A percentile compares a stretch with the other conserved stretches of the same genome.
phyloP scores from a whole-genome alignment of 2,797 vertebrate genomes.

The Microcaecilia unicolor region DNA sequence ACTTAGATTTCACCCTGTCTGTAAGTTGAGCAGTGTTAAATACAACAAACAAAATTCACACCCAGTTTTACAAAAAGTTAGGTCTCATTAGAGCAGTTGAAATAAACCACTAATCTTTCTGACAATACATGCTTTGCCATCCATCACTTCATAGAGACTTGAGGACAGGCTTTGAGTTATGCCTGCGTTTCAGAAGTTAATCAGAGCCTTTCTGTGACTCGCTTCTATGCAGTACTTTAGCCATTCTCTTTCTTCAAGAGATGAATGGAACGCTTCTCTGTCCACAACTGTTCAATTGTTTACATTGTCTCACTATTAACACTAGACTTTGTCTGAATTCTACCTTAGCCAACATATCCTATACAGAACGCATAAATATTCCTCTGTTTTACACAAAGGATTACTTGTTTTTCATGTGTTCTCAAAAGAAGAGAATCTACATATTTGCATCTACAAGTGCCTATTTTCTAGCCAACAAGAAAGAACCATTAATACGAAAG shows the following conservation, averaged over 20 bases:
- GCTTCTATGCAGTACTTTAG: too few relatives aligned
- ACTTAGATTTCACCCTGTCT: background rate
- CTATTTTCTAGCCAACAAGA: slow-evolving; percentile 29
- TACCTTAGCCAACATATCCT: too few relatives aligned
- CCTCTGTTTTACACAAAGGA: slow-evolving; percentile 1
- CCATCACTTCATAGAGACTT: slow-evolving; percentile 9
- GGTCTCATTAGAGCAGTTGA: too few relatives aligned
- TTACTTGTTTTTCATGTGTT: slow-evolving; percentile 2
- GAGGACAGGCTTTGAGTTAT: background rate
- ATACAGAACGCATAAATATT: background rate
- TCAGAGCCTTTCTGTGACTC: background rate
- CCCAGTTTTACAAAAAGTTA: slow-evolving; percentile 22
- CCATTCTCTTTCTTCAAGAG: too few relatives aligned
- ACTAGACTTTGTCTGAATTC: slow-evolving; percentile 4
- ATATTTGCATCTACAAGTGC: slow-evolving; percentile 24
- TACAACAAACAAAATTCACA: slow-evolving; percentile 6
- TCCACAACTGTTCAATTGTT: background rate
- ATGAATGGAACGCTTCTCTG: too few relatives aligned
- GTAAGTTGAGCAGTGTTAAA: background rate
- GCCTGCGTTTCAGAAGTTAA: background rate
- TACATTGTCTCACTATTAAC: background rate
- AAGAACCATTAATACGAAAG: slow-evolving; percentile 21
- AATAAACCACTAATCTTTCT: slow-evolving; percentile 11
- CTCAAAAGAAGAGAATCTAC: slow-evolving; percentile 6
- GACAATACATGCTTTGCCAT: slow-evolving; percentile 1